Evolutionary conservation across 1,140 invertebrate genomes (phyloP), one percentile per base, ranked within the genome.

Genomic region (Battus philenor): DNA sequence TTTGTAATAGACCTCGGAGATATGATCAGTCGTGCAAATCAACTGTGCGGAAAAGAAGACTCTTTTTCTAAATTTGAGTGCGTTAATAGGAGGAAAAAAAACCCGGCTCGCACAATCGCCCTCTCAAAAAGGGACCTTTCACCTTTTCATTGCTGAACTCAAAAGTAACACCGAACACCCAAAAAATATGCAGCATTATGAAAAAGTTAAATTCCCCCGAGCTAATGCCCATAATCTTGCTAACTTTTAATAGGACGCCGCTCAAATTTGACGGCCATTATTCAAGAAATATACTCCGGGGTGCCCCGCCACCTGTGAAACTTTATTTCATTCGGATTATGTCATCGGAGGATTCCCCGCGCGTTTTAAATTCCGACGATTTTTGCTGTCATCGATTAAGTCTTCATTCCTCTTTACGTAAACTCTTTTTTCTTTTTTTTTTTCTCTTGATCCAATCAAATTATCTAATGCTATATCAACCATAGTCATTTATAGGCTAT

Each of bases 201-300:
- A 56, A 59, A 69, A 77, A 77, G 63, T 79, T 74, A 52, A 62
- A 68, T 59, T 69, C 60, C 59, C 69, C 47, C 41, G 52, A 70
- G 72, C 67, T 76, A 78, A 81, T 76, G 65, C 59, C 56, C 70
- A 81, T 78, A 81, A 81, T 81, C 72, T 76, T 76, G 56, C 63
- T 63, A 81, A 81, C 74, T 81, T 81, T 81, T 81, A 81, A 81
- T 81, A 78, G 77, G 72, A 68, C 72, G 62, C 58, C 11, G 39
- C 62, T 67, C 68, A 52, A 73, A 75, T 78, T 77, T 78, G 72
- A 76, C 67, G 72, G 74, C 54, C 60, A 63, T 81, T 81, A 77
- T 71, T 76, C 71, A 72, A 63, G 67, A 68, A 72, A 74, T 72
- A 68, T 74, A 72, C 58, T 55, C 45, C 10, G 36, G 59, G 54